Evolutionary conservation across 2,797 vertebrate species (phyloP).

Genomic region (Kryptolebias ocellatus): DNA sequence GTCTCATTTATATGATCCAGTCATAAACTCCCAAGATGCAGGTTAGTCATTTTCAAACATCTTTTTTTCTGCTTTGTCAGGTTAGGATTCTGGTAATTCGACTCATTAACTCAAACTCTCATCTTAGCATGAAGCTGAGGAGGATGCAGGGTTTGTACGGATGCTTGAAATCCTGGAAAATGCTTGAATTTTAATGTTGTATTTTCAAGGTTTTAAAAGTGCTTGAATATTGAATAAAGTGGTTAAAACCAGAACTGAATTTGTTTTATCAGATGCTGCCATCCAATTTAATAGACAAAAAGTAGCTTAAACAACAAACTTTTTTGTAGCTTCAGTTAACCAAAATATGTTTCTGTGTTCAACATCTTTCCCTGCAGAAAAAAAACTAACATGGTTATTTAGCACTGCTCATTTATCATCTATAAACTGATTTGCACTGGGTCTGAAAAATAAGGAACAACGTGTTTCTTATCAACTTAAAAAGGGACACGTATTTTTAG

Average conservation of each 20-base stretch:
- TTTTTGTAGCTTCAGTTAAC: no score
- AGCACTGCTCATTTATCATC: no score
- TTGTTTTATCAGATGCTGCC: no score
- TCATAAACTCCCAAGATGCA: constrained; percentile 54
- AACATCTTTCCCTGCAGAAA: no score
- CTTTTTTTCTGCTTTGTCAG: constrained; percentile 55
- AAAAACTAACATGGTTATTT: no score
- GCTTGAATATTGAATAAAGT: not conserved
- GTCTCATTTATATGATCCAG: constrained; percentile 33
- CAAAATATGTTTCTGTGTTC: no score
- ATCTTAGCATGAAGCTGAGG: constrained; percentile 40
- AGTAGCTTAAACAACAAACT: no score
- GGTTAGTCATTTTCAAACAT: constrained; percentile 41
- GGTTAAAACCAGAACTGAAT: not conserved
- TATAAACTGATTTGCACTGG: no score
- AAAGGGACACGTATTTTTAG: no score
- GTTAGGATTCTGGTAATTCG: constrained; percentile 59
- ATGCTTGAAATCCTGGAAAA: not conserved
- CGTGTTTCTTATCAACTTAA: no score
- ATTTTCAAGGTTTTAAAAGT: not conserved
- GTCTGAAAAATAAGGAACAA: no score
- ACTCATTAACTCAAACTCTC: constrained; percentile 64
- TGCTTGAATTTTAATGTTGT: not conserved
- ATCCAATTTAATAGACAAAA: no score
- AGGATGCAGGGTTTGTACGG: constrained; percentile 37